Evolutionary conservation across 2,888 invertebrate species (phyloP).

Genomic region (Polyploca ridens): DNA sequence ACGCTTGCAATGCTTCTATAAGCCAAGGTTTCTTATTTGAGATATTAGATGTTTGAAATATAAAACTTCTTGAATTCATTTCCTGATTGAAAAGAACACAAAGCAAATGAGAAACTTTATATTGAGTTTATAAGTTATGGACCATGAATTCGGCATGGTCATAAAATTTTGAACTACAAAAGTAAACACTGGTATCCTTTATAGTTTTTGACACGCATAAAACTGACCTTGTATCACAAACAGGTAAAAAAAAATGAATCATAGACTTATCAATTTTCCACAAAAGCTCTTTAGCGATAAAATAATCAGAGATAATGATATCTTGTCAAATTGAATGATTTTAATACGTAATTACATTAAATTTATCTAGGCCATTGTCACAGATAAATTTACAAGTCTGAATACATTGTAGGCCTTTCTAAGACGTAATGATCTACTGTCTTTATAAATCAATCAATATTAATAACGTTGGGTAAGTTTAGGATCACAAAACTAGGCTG

Average conservation of each 20-base stretch:
- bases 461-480: neutral
- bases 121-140: too few relatives aligned
- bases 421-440: neutral
- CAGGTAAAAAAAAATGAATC: neutral
- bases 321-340: slow-evolving; percentile 2
- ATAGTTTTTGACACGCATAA: neutral
- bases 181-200: neutral
- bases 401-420: neutral
- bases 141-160: too few relatives aligned
- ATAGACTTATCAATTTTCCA: neutral
- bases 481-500: neutral
- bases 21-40: slow-evolving; percentile 2
- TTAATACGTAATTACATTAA: neutral
- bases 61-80: neutral
- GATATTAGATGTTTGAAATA: neutral
- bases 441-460: neutral
- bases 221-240: neutral
- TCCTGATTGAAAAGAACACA: neutral
- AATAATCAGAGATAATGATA: slow-evolving; percentile 1
- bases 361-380: slow-evolving; percentile 6
- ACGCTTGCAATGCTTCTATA: slow-evolving; percentile 4
- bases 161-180: neutral
- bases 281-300: neutral
- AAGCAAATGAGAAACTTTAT: neutral
- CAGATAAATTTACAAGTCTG: neutral